Conservation (phyloP, 2,888 invertebrate species). For the Auanema sp. region DNA sequence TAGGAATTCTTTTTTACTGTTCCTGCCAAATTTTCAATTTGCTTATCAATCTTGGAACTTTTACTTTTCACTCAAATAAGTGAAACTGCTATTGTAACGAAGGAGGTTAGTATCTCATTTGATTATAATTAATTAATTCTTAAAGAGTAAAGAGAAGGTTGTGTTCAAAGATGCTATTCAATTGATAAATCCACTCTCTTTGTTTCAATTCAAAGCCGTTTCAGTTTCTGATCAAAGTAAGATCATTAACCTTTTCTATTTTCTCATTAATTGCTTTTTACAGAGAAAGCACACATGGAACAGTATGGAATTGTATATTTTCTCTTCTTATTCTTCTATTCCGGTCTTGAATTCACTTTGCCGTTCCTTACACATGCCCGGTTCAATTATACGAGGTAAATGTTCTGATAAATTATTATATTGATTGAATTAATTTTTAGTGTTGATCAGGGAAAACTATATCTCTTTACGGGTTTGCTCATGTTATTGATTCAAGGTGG, state of each 20-base stretch:
- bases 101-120: neutral
- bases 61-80: constrained; percentile 4
- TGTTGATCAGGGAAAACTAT: constrained; percentile 97
- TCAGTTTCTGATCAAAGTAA: constrained; percentile 40
- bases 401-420: neutral
- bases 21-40: constrained; percentile 75
- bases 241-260: constrained; percentile 5
- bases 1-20: constrained; percentile 75
- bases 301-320: constrained; percentile 71
- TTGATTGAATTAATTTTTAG: constrained; percentile 67
- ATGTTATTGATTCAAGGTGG: constrained; percentile 88
- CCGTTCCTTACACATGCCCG: constrained; percentile 92
- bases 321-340: constrained; percentile 88
- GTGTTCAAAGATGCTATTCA: neutral
- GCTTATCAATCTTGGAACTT: constrained; percentile 77
- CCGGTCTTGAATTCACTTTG: constrained; percentile 93
- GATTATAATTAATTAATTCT: neutral
- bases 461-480: constrained; percentile 84
- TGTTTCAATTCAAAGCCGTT: constrained; percentile 48
- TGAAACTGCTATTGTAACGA: too few species aligned
- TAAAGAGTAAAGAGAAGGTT: neutral
- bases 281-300: constrained; percentile 45
- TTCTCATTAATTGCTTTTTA: constrained; percentile 7
- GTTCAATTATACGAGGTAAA: constrained; percentile 77
- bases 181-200: constrained; percentile 32